Base-by-base conservation (phyloP, 2,888 invertebrate species). In the Agrenia bidenticulata region DNA sequence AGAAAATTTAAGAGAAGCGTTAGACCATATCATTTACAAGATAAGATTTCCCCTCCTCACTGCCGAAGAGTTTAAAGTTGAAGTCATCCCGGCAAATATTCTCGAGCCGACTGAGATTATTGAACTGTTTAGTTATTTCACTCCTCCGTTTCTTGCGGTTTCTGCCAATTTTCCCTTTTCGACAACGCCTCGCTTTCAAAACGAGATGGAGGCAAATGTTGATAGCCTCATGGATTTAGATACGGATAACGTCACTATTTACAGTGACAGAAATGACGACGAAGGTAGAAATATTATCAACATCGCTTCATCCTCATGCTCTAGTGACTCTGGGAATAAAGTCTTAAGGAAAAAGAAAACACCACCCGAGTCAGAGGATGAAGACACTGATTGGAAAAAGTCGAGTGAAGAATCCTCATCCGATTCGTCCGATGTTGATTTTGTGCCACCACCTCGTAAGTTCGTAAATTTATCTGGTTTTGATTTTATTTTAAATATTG, bases 21-120 rank as follows among this genome's bases (percentile, higher is more conserved):
- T 64, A 4, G 55, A 41, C 11, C 32, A 42, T 11, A 42, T 59
- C 4, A 60, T 60, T 13, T 60, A 60, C 49, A 27, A 53, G 27
- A 64, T 64, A 19, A 21, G 64, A 11, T 64, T 64, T 60, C 64
- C 64, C 13, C n/a, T 64, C 5, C n/a, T 64, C 19, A 49, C 45
- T 0, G 27, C 64, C 5, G 49, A 60, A 37, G 55, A 64, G 11
- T 64, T 64, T 27, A 60, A 58, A 1, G 19, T 55, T 15, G 45
- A 55, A 1, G 58, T 63, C 19, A 19, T 54, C 1, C 59, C 59
- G 5, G 15, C n/a, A 13, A 57, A 57, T 4, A 39, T 58, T 1
- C 45, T 58, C 2, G n/a, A n/a, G 5, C 37, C 58, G 4, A 24
- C 41, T 24, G 58, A 58, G 23, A 23, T 37, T 21, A 39, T 58